Percentiles rank a stretch among this genome's conserved stretches.
Conservation (phyloP, 2,113 vertebrate species). For the Acanthochromis polyacanthus region DNA sequence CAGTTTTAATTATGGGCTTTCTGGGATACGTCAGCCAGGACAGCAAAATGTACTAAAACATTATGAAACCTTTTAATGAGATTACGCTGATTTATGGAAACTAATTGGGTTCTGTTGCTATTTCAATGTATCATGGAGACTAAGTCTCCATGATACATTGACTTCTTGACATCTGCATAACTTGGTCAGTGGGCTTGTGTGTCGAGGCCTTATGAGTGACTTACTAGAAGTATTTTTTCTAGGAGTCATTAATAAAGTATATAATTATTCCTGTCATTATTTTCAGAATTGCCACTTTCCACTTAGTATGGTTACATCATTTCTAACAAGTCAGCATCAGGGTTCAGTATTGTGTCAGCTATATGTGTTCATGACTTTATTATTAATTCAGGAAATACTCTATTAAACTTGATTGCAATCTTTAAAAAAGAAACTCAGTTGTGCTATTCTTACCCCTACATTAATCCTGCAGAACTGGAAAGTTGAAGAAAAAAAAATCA, state of each 20-base stretch:
- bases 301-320: slow-evolving; percentile 10
- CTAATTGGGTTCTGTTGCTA: slow-evolving; percentile 65
- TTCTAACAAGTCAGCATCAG: background rate
- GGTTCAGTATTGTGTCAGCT: slow-evolving; percentile 3
- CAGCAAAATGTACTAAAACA: slow-evolving; percentile 35
- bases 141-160: slow-evolving; percentile 41
- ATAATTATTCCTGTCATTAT: background rate
- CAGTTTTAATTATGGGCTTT: slow-evolving; percentile 40
- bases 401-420: slow-evolving; percentile 19
- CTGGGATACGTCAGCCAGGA: slow-evolving; percentile 13
- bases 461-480: slow-evolving; percentile 3
- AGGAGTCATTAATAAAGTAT: background rate
- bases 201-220: background rate
- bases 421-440: slow-evolving; percentile 8
- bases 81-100: slow-evolving; percentile 53
- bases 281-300: background rate
- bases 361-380: background rate
- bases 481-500: background rate
- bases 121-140: slow-evolving; percentile 2
- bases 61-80: slow-evolving; percentile 15
- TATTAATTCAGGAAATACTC: slow-evolving; percentile 23
- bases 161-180: slow-evolving; percentile 17
- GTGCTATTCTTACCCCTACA: slow-evolving; percentile 13
- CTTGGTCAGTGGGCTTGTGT: slow-evolving; percentile 27
- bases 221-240: no score